Evolutionary conservation across 2,113 vertebrate species (phyloP).

Genomic region (Notechis scutatus): DNA sequence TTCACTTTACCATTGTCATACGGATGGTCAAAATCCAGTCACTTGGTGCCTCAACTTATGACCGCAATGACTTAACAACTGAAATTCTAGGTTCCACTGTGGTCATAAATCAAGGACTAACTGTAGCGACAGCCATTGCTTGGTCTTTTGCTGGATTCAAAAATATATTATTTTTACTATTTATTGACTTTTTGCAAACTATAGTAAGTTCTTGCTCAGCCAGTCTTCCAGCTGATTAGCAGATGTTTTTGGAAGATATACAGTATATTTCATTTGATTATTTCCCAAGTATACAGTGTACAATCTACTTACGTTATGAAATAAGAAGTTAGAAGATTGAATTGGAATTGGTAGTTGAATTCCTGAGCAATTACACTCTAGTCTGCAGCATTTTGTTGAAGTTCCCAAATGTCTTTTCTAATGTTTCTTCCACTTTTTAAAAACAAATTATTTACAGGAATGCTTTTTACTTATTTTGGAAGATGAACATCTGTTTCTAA

Average conservation of each 20-base stretch:
- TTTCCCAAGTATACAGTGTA: neutral
- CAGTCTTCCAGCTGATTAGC: neutral
- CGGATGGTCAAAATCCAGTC: neutral
- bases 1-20: neutral
- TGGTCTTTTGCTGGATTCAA: constrained; percentile 2
- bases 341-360: neutral
- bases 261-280: neutral
- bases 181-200: neutral
- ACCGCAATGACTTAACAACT: neutral
- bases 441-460: neutral
- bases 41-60: neutral
- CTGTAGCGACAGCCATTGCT: neutral
- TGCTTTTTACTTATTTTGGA: neutral
- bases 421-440: neutral
- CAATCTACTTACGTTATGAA: neutral
- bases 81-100: neutral
- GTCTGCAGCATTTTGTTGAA: neutral
- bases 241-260: neutral
- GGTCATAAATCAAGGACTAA: neutral
- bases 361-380: neutral
- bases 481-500: neutral
- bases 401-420: neutral
- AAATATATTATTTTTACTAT: constrained; percentile 8
- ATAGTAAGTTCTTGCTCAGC: neutral
- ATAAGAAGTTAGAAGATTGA: neutral